phyloP scores from a whole-genome alignment of 2,888 invertebrate species.

The Agrenia bidenticulata region DNA sequence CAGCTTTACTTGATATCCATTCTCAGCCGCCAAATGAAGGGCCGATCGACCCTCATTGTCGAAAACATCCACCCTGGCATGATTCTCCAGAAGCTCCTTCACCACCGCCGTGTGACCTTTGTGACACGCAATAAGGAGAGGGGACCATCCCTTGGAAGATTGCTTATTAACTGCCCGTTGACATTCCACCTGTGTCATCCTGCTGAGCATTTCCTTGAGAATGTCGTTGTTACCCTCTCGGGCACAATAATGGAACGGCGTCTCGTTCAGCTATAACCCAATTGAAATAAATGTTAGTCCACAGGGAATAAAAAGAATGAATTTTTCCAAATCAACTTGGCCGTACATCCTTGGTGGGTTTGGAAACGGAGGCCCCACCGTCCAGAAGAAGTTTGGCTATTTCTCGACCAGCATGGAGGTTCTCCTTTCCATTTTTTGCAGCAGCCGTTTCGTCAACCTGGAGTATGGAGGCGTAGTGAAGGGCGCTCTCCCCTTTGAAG shows the following conservation, averaged over 20 bases:
- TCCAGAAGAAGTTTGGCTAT: constrained; percentile 86
- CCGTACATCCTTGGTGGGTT: constrained; percentile 27
- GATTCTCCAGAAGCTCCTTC: constrained; percentile 75
- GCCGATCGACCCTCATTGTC: constrained; percentile 92
- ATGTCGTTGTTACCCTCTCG: constrained; percentile 94
- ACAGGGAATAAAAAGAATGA: too few relatives aligned
- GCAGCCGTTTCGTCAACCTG: constrained; percentile 52
- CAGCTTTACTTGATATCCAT: constrained; percentile 57
- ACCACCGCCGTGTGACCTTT: constrained; percentile 94
- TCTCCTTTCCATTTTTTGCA: constrained; percentile 3
- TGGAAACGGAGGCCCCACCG: constrained; percentile 62
- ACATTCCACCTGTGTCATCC: constrained; percentile 85
- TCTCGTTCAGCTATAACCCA: constrained; percentile 56
- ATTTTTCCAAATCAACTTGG: too few relatives aligned
- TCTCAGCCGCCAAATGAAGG: constrained; percentile 57
- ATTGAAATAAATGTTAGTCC: too few relatives aligned
- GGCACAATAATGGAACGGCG: constrained; percentile 93
- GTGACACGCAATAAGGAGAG: constrained; percentile 91
- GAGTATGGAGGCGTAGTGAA: constrained; percentile 92
- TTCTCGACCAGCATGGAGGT: constrained; percentile 72
- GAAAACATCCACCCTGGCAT: constrained; percentile 98
- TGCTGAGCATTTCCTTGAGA: constrained; percentile 86
- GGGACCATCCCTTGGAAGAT: constrained; percentile 94
- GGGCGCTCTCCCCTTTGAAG: constrained; percentile 87
- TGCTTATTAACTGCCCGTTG: constrained; percentile 93